Base-by-base conservation (phyloP, 2,113 vertebrate species). In the Nyctereutes procyonoides region DNA sequence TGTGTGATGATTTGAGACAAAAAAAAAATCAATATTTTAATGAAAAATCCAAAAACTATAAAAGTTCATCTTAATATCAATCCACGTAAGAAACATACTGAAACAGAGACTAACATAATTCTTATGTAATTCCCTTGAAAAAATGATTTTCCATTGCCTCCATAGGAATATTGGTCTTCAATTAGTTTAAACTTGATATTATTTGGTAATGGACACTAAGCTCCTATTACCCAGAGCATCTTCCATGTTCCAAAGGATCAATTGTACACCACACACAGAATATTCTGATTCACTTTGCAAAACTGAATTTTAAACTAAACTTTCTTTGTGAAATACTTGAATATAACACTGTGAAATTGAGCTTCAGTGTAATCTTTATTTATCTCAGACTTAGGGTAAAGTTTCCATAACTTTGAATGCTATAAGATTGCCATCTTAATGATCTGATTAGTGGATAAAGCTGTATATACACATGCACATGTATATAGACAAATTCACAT, bases 391-490 rank as follows among this genome's bases (percentile, higher is more conserved):
- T 38, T 80, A 67, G 28, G 13, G 3, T 74, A 62, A 51, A 32
- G 5, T 87, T 82, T 76, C 24, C 11, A 13, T 48, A 92, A 11
- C 3, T 95, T 80, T 84, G 48, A 76, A 15, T 62, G 14, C 12
- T 67, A 14, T 35, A 3, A 74, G 24, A 5, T 20, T 35, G 5
- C n/a, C 22, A 87, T 3, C 26, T 22, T 87, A 63, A 90, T 79
- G 30, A 16, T 81, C 24, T 71, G 8, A 32, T 96, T 65, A 48
- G 63, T 90, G 84, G 38, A 13, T 48, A 90, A 56, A 85, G 0
- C 4, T 56, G 1, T 4, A 0, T 11, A 3, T 24, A 51, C 19
- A 7, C 15, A 11, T 5, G 30, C 0, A 14, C 11, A 8, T 1
- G 3, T 69, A 20, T 32, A 89, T 53, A 73, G 8, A 82, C 7